These are phyloP conservation scores for Punctoribates punctum DNA, from an alignment of 2,888 invertebrate species.

Conservation along the genomic window DNA sequence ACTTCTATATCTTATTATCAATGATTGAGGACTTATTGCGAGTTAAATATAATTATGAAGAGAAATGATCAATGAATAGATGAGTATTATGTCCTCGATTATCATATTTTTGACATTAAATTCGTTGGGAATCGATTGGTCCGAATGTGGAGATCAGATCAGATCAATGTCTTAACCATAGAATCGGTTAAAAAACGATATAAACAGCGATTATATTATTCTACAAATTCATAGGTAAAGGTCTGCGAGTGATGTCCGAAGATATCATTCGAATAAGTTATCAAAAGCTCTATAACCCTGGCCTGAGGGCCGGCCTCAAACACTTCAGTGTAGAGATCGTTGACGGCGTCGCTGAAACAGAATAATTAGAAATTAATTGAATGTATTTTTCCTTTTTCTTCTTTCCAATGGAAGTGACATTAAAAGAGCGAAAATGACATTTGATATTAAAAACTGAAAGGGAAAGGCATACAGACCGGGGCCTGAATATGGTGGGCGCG, in stretches of 20 bases:
- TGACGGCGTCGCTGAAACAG: neutral
- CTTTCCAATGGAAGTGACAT: neutral
- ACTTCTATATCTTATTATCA: too few relatives aligned
- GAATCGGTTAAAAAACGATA: neutral
- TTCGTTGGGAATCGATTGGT: neutral
- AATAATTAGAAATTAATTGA: neutral
- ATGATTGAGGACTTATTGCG: too few relatives aligned
- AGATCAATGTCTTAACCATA: neutral
- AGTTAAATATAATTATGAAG: too few relatives aligned
- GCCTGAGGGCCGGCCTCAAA: slow-evolving; percentile 43
- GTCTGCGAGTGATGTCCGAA: slow-evolving; percentile 35
- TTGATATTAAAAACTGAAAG: neutral
- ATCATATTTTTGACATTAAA: too few relatives aligned
- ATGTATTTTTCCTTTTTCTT: neutral
- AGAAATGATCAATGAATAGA: too few relatives aligned
- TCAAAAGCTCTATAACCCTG: slow-evolving; percentile 43
- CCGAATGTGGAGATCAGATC: neutral
- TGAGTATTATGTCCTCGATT: too few relatives aligned
- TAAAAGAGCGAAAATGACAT: neutral
- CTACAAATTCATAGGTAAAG: slow-evolving; percentile 24
- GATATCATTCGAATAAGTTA: slow-evolving; percentile 36
- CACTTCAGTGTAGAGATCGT: slow-evolving; percentile 40
- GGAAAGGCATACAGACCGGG: slow-evolving; percentile 35
- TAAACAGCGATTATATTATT: neutral
- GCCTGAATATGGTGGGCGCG: slow-evolving; percentile 44